Percentiles rank a stretch among this genome's conserved stretches.
Conservation (phyloP, 64 coral and sea anemone genomes). For the Dendronephthya gigantea region DNA sequence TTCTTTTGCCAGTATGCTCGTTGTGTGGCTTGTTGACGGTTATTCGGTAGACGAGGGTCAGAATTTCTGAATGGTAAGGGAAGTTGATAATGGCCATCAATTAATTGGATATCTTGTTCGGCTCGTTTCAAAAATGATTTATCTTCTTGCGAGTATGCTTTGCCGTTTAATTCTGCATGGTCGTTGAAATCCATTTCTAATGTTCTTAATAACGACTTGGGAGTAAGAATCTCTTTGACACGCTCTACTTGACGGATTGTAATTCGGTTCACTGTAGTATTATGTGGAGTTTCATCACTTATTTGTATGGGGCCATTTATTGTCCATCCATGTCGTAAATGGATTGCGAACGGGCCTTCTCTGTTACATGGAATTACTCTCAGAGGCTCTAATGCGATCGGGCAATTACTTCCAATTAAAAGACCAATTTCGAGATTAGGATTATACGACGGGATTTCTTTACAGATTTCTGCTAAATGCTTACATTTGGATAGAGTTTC, state of each 20-base stretch:
- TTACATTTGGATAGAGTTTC: slow-evolving; percentile 4
- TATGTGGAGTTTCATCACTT: neutral
- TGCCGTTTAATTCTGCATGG: too few species aligned
- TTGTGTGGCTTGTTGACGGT: slow-evolving; percentile 22
- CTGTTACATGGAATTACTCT: neutral
- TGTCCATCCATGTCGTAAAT: slow-evolving; percentile 9
- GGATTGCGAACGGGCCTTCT: slow-evolving; percentile 7
- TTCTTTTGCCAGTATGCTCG: slow-evolving; percentile 34
- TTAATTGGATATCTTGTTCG: too few species aligned
- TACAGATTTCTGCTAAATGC: neutral
- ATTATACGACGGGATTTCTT: slow-evolving; percentile 7
- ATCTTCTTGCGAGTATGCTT: too few species aligned
- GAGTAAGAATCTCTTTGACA: too few species aligned
- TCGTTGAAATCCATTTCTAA: too few species aligned
- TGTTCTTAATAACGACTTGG: too few species aligned
- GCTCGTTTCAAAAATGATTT: too few species aligned
- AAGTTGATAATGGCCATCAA: too few species aligned
- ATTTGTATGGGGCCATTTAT: neutral
- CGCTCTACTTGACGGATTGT: too few species aligned
- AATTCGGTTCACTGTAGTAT: too few species aligned
- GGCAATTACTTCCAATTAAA: slow-evolving; percentile 20
- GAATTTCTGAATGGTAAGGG: too few species aligned
- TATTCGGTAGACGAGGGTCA: too few species aligned
- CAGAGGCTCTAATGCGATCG: neutral
- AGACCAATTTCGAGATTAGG: slow-evolving; percentile 16